A percentile compares a stretch with the other conserved stretches of the same genome.
Conservation (phyloP, 2,797 vertebrate species). For the Melanotaenia nigrans region DNA sequence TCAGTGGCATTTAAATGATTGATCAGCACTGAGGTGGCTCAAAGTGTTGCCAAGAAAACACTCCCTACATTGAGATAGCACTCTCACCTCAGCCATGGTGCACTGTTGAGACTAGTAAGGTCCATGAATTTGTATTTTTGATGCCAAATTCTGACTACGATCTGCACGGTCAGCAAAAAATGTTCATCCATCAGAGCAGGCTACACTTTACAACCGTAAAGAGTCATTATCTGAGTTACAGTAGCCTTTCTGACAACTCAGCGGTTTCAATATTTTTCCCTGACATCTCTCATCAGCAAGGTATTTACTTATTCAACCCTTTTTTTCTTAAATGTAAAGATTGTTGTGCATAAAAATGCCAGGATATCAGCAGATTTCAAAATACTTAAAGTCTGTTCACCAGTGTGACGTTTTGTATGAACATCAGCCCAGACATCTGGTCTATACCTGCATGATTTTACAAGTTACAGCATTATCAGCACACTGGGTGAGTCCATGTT, state of each 20-base stretch:
- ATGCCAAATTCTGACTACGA: conserved; percentile 8
- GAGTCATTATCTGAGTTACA: background rate
- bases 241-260: background rate
- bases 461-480: too few species aligned
- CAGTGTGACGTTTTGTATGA: background rate
- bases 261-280: background rate
- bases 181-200: background rate
- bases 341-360: background rate
- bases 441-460: background rate
- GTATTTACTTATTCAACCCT: background rate
- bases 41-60: conserved; percentile 27
- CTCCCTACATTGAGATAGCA: conserved; percentile 12
- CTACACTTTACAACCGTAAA: conserved; percentile 1
- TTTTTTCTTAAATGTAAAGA: background rate
- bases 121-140: background rate
- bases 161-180: conserved; percentile 27
- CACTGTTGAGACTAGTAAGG: conserved; percentile 3
- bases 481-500: background rate
- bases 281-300: background rate
- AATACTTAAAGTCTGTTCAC: background rate
- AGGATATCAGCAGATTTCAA: background rate
- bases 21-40: conserved; percentile 10
- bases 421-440: background rate
- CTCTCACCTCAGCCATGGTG: background rate
- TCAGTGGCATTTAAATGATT: conserved; percentile 5